Base-by-base conservation (phyloP, 2,113 vertebrate species). In the Callipepla californica region DNA sequence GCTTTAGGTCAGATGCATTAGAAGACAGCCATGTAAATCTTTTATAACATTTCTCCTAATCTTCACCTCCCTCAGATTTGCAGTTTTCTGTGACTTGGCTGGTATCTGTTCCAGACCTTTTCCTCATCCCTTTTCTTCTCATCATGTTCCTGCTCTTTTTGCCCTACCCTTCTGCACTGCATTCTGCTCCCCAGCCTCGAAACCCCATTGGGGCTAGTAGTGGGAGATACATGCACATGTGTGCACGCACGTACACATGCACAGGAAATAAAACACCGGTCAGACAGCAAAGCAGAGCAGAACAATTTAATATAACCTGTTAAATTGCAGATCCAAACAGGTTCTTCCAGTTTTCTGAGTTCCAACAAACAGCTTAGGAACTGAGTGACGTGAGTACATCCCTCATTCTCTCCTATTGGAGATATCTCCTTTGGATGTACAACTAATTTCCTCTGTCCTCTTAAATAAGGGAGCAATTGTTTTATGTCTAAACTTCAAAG, bases 1-100 rank as follows among this genome's bases (percentile, higher is more conserved):
- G 2, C 18, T 0, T 0, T 19, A 68, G 67, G 4, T 15, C 26
- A 48, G 66, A 70, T 5, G 23, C 15, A 36, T 17, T 53, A 62
- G 25, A 85, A 15, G 16, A 67, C 42, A 85, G 40, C 11, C 70
- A 73, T 1, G 6, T 28, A 85, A 92, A 47, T 8, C 12, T 73
- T 67, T 72, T 59, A 16, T 22, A 66, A 6, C 40, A 17, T 80
- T 72, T 82, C 38, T 68, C 50, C 45, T 8, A 36, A 25, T 48
- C n/a, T 68, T 76, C 34, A 85, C 34, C 32, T 85, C 34, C 5
- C 44, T 73, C 45, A 80, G 34, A 28, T 44, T 17, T 80, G 32
- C 38, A 79, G 47, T 82, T 51, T 85, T 62, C 57, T 34, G 45
- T 34, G 13, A 50, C 14, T 78, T 1, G 1, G 10, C 0, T 59